phyloP scores from a whole-genome alignment of 1,140 invertebrate genomes.

The Anagrus nilaparvatae region DNA sequence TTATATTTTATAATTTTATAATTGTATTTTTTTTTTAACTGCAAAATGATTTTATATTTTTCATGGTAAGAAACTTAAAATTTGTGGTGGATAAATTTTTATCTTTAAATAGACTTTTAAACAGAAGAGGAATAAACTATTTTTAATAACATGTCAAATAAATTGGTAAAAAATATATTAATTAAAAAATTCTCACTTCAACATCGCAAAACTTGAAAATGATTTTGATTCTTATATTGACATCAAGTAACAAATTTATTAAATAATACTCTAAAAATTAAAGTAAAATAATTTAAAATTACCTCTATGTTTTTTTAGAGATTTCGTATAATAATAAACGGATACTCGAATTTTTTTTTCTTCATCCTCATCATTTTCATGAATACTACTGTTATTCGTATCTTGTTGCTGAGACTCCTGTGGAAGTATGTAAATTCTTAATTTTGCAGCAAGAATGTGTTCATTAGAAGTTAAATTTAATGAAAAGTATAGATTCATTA shows the following conservation, averaged over 20 bases:
- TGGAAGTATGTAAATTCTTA: constrained; percentile 45
- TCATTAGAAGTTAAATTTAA: constrained; percentile 39
- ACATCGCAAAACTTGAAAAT: not conserved
- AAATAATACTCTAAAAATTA: not conserved
- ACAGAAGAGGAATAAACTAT: too few relatives aligned
- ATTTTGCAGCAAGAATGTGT: constrained; percentile 44
- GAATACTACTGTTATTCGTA: constrained; percentile 15
- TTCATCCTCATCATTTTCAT: constrained; percentile 28
- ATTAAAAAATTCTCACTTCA: not conserved
- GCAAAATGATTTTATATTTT: too few relatives aligned
- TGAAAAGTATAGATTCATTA: constrained; percentile 49
- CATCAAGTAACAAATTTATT: not conserved
- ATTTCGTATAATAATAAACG: constrained; percentile 49
- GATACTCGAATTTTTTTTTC: constrained; percentile 51
- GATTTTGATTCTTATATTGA: not conserved
- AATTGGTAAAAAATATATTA: not conserved
- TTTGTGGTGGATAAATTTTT: too few relatives aligned
- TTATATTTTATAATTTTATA: too few relatives aligned
- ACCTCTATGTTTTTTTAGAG: constrained; percentile 44
- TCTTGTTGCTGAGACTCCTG: constrained; percentile 30
- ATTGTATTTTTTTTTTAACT: too few relatives aligned
- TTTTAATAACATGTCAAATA: not conserved
- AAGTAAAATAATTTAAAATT: constrained; percentile 4
- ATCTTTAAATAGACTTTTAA: too few relatives aligned
- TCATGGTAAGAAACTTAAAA: too few relatives aligned